Percentiles rank a stretch among this genome's conserved stretches.
Conservation (phyloP, 2,113 vertebrate species). For the Acinonyx jubatus region DNA sequence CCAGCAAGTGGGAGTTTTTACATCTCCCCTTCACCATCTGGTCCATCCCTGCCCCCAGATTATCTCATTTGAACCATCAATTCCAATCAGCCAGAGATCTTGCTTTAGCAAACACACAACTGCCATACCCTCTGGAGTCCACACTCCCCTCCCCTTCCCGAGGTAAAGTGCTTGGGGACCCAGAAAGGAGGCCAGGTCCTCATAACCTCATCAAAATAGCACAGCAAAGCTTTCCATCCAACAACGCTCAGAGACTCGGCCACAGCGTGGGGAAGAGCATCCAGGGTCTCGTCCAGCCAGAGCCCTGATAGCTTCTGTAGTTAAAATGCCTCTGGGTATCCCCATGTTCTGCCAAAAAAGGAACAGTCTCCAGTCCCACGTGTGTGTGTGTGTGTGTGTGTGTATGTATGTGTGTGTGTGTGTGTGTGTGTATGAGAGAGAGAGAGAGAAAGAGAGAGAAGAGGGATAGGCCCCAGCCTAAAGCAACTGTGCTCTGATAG, state of each 20-base stretch:
- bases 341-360: background rate
- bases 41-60: background rate
- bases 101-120: background rate
- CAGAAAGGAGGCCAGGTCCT: conserved; percentile 72
- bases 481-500: background rate
- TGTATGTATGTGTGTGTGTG: background rate
- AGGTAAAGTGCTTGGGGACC: conserved; percentile 56
- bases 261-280: background rate
- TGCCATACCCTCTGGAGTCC: background rate
- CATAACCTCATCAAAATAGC: conserved; percentile 64
- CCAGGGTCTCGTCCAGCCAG: background rate
- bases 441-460: background rate
- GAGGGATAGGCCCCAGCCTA: background rate
- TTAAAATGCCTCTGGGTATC: background rate
- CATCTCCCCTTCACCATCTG: background rate
- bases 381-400: background rate
- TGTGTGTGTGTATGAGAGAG: fast-evolving
- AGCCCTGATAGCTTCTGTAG: background rate
- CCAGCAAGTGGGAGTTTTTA: background rate
- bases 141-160: conserved; percentile 23
- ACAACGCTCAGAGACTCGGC: background rate
- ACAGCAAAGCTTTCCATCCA: conserved; percentile 17
- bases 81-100: background rate
- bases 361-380: background rate
- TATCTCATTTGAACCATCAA: background rate